A percentile compares a stretch with the other conserved stretches of the same genome.
These are phyloP conservation scores for Merluccius polli DNA, from an alignment of 2,797 vertebrate genomes.

Conservation along the genomic window DNA sequence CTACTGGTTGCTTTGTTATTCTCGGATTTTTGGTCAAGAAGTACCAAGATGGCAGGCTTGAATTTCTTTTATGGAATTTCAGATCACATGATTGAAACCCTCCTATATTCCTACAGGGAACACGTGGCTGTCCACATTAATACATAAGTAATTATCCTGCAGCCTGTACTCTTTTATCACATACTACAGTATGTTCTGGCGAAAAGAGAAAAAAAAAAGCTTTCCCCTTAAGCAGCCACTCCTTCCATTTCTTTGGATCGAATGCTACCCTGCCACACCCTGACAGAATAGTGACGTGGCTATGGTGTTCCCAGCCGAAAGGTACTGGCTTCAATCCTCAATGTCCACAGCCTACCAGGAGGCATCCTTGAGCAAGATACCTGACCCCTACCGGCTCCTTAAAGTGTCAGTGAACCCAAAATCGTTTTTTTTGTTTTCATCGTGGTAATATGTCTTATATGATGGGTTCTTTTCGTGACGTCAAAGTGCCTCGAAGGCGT, in stretches of 20 bases:
- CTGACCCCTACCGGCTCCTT: background rate
- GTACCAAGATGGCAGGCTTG: background rate
- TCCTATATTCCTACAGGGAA: background rate
- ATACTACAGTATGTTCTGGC: background rate
- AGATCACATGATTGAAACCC: background rate
- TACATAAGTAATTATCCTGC: no score
- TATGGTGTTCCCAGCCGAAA: no score
- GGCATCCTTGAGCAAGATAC: background rate
- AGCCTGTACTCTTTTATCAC: background rate
- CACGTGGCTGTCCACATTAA: background rate
- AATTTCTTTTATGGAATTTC: background rate
- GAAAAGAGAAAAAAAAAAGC: background rate
- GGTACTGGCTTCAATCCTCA: no score
- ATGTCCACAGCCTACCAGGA: background rate
- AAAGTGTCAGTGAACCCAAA: no score
- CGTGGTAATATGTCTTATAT: no score
- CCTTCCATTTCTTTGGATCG: no score
- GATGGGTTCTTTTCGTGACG: no score
- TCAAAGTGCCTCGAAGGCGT: no score
- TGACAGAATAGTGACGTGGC: no score
- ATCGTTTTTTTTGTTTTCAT: no score
- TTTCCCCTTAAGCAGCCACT: background rate
- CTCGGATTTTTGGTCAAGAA: background rate
- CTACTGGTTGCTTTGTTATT: background rate
- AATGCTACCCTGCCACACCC: no score